phyloP scores from a whole-genome alignment of 2,888 invertebrate genomes.

The Ormyrus labotus region DNA sequence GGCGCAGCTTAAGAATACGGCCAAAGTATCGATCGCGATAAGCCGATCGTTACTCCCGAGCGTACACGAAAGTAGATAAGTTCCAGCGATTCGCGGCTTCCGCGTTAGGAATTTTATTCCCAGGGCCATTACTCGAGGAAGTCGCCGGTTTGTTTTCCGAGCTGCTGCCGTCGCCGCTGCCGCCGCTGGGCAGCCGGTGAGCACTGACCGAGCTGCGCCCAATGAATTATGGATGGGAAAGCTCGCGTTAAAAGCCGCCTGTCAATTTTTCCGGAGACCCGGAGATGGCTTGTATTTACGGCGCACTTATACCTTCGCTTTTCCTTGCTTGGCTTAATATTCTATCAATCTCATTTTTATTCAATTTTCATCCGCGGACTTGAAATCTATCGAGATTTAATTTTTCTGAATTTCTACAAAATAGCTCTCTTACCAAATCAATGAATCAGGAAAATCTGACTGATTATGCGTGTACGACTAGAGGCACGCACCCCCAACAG shows the following conservation, averaged over 20 bases:
- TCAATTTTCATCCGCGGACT: too few relatives aligned
- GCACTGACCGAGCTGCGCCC: background rate
- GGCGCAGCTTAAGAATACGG: constrained; percentile 57
- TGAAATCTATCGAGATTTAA: too few relatives aligned
- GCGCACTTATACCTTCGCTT: too few relatives aligned
- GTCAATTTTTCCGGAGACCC: constrained; percentile 7
- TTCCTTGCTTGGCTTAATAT: too few relatives aligned
- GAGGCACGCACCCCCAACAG: too few relatives aligned
- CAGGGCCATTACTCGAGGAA: constrained; percentile 33
- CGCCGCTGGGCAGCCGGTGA: background rate
- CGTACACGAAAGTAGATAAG: constrained; percentile 24
- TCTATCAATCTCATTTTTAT: too few relatives aligned
- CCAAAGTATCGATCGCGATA: constrained; percentile 71
- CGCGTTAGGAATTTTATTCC: constrained; percentile 26
- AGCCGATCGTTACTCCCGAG: constrained; percentile 57
- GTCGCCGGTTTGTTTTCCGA: constrained; percentile 26
- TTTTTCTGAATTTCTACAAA: too few relatives aligned
- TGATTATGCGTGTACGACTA: too few relatives aligned
- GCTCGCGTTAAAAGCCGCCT: background rate
- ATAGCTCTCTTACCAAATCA: too few relatives aligned
- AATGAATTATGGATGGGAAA: constrained; percentile 37
- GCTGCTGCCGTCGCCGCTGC: background rate
- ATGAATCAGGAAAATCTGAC: too few relatives aligned
- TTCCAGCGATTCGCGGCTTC: constrained; percentile 35
- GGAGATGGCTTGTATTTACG: background rate